phyloP scores from a whole-genome alignment of 2,888 invertebrate species.

The Caenorhabditis sp. region DNA sequence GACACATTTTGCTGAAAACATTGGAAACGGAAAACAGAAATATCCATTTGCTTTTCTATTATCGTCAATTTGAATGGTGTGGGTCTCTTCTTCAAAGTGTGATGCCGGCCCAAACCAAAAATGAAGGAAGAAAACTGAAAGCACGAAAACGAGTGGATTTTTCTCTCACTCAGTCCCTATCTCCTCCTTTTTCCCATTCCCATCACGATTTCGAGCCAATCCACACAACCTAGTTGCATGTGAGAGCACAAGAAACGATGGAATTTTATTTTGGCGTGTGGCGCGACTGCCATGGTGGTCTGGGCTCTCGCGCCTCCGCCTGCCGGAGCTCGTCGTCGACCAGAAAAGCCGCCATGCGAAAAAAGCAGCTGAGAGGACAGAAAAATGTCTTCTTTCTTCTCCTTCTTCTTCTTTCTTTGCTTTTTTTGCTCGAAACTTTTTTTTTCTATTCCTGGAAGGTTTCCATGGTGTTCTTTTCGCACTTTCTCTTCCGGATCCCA shows the following conservation, averaged over 20 bases:
- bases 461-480: background rate
- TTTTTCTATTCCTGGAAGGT: background rate
- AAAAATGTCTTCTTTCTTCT: conserved; percentile 16
- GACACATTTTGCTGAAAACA: too few species aligned
- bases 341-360: background rate
- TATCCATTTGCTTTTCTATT: too few species aligned
- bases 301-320: too few species aligned
- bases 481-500: too few species aligned
- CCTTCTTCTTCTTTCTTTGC: conserved; percentile 1
- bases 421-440: background rate
- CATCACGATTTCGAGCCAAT: conserved; percentile 23
- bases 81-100: too few species aligned
- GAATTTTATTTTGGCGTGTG: conserved; percentile 42
- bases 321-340: too few species aligned
- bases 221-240: conserved; percentile 29
- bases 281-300: conserved; percentile 7
- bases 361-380: background rate
- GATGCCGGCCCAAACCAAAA: too few species aligned
- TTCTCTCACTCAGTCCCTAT: background rate
- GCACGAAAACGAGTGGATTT: too few species aligned
- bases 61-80: too few species aligned
- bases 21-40: too few species aligned
- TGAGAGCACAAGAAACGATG: background rate
- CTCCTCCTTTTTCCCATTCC: conserved; percentile 1
- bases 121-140: too few species aligned